Evolutionary conservation across 1,140 invertebrate species (phyloP), one percentile per base, ranked within the genome.

Genomic region (Probaryconus sp.): DNA sequence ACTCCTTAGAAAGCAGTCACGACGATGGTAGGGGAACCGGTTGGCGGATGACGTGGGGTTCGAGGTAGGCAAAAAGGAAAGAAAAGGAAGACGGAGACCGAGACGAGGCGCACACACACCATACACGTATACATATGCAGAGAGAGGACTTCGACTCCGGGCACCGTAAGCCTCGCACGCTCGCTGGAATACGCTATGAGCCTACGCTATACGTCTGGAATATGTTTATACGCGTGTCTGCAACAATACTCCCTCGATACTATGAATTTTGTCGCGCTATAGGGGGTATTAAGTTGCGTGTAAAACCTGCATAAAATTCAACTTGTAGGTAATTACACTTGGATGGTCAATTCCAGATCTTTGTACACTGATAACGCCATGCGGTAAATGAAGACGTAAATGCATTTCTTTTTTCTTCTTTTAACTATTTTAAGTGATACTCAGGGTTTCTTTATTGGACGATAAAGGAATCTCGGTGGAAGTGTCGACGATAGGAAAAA

Each of bases 161-260:
- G 51, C 53, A 50, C 58, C 68, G 58, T 63, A 63, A 71, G 68
- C 68, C 58, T 55, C 14, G 30, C 58, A 58, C 40, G 48, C 68
- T 63, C 51, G 24, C 11, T 55, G 33, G 68, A 63, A 71, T 71
- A 71, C 58, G 40, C 68, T 71, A 71, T 71, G 48, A 64, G 53
- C 24, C 53, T 35, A 16, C 31, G 35, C 43, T 35, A 45, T 64
- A 58, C 68, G 60, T 21, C 17, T 13, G 51, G 68, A 71, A 71
- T 71, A 71, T 58, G 51, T 58, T 64, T 64, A 71, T 51, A 40
- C 21, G 18, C 10, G 33, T 21, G 21, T 18, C 47, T 38, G 20
- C 51, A 42, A 72, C 58, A 72, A 43, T 42, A 37, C 53, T 13
- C 21, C 69, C 53, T 60, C 69, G 55, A 65, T 50, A 60, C 55